Evolutionary conservation across 2,113 vertebrate species (phyloP).

Genomic region (Choloepus hoffmanni): DNA sequence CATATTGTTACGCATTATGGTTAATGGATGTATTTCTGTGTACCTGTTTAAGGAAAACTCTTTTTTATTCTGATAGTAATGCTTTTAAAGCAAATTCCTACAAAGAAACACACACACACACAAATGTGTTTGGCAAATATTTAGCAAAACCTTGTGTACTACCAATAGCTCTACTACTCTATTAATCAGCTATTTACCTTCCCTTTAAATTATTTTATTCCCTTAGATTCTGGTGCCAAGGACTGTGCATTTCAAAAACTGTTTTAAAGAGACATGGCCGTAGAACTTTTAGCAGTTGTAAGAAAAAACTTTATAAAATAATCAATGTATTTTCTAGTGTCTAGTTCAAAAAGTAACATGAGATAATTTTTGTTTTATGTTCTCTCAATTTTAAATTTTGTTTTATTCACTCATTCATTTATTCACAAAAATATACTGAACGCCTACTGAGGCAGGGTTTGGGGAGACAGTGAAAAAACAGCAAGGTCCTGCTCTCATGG

Average conservation of each 20-base stretch:
- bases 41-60: background rate
- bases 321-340: background rate
- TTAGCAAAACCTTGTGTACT: background rate
- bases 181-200: background rate
- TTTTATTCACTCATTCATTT: slow-evolving; percentile 34
- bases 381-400: background rate
- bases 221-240: background rate
- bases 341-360: background rate
- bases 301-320: background rate
- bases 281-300: background rate
- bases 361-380: background rate
- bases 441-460: background rate
- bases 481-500: background rate
- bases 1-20: background rate
- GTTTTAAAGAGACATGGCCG: background rate
- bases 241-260: slow-evolving; percentile 4
- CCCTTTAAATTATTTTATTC: background rate
- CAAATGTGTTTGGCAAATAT: background rate
- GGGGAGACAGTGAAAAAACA: background rate
- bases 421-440: background rate
- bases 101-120: background rate
- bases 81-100: slow-evolving; percentile 21
- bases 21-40: slow-evolving; percentile 14
- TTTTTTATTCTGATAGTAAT: background rate
- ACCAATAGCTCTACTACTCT: background rate